These are phyloP conservation scores for Gobio gobio DNA, from an alignment of 2,113 vertebrate genomes.

Conservation along the genomic window DNA sequence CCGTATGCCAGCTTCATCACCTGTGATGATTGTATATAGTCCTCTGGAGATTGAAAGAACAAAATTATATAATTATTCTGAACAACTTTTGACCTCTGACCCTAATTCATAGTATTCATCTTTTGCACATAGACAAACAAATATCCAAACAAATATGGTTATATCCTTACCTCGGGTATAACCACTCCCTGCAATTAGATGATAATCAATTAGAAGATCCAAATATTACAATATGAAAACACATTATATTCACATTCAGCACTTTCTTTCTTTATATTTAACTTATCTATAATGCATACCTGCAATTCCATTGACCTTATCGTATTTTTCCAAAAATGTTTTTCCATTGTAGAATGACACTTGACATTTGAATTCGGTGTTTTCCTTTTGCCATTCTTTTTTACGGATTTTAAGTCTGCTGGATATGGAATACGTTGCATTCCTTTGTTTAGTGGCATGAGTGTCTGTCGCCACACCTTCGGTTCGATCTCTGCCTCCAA, in stretches of 20 bases:
- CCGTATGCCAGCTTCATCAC: slow-evolving; percentile 35
- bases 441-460: neutral
- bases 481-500: slow-evolving; percentile 51
- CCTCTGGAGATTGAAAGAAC: slow-evolving; percentile 51
- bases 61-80: neutral
- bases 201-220: neutral
- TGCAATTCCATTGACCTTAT: neutral
- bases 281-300: neutral
- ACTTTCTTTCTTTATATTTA: neutral
- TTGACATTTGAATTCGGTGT: slow-evolving; percentile 69
- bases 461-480: slow-evolving; percentile 69
- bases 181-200: neutral
- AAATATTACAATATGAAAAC: neutral
- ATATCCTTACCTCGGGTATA: slow-evolving; percentile 8
- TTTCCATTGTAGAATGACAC: neutral
- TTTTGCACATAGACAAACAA: too few species aligned
- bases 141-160: too few species aligned
- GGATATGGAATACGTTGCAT: slow-evolving; percentile 68
- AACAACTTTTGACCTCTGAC: neutral
- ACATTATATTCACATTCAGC: neutral
- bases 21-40: neutral
- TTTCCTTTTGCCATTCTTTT: slow-evolving; percentile 68
- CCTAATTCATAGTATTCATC: neutral
- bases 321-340: fast-evolving
- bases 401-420: slow-evolving; percentile 76